A percentile compares a stretch with the other conserved stretches of the same genome.
Conservation (phyloP, 1,140 invertebrate genomes). For the Mycetomoellerius zeteki region DNA sequence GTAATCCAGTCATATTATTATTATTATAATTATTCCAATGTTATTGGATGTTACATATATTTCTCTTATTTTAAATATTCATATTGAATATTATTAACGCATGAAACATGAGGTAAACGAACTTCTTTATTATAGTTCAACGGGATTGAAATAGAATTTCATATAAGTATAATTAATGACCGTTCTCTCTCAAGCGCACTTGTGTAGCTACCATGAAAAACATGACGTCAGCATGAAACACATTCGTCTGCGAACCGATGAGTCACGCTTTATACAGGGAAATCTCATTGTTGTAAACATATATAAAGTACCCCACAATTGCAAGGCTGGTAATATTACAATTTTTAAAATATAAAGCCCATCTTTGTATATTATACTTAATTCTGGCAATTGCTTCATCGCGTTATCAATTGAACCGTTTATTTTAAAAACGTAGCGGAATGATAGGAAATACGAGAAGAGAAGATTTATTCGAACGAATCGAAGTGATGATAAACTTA, state of each 20-base stretch:
- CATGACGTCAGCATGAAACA: constrained; percentile 55
- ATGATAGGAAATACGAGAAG: neutral
- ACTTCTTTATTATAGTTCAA: constrained; percentile 48
- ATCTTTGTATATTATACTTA: neutral
- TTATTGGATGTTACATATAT: neutral
- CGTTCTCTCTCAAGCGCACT: constrained; percentile 27
- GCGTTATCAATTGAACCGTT: neutral
- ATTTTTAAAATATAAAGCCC: neutral
- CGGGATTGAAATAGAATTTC: constrained; percentile 47
- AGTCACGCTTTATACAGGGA: constrained; percentile 53
- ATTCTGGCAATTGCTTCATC: neutral
- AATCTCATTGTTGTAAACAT: constrained; percentile 43
- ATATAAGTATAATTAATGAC: constrained; percentile 51
- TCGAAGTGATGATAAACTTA: neutral
- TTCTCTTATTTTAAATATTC: neutral
- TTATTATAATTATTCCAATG: neutral
- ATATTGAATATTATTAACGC: neutral
- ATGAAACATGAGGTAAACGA: constrained; percentile 36
- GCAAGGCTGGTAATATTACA: constrained; percentile 2
- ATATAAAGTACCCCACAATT: constrained; percentile 16
- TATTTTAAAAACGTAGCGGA: neutral
- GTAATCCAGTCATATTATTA: neutral
- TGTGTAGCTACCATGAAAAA: constrained; percentile 58
- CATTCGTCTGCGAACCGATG: constrained; percentile 42
- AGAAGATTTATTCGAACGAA: neutral